Base-by-base conservation (phyloP, 1,140 invertebrate genomes). In the Lutraria rhynchaena region DNA sequence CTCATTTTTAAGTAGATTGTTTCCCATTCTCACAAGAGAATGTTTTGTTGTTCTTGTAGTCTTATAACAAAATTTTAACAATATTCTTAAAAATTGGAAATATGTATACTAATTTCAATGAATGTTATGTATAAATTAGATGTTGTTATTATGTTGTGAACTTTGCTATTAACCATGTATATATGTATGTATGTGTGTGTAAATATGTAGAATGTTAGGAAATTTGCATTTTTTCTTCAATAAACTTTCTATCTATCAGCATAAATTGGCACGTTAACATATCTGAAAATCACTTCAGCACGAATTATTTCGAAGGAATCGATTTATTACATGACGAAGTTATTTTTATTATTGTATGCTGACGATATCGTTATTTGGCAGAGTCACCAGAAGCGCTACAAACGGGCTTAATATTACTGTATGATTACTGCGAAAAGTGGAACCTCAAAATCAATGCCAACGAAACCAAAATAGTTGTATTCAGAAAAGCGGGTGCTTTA, bases 241-340 rank as follows among this genome's bases (percentile, higher is more conserved):
- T 75, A 67, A 58, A 57, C 69, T 27, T 65, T 82, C 60, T 73
- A 11, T 75, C 51, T 69, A 5, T 82, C 37, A n/a, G n/a, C n/a
- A n/a, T n/a, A n/a, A n/a, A n/a, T n/a, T n/a, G n/a, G n/a, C n/a
- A n/a, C n/a, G n/a, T n/a, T n/a, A 74, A 74, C 57, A 49, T 67
- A 46, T 19, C 69, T 31, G 51, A 82, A 49, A 33, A 44, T 22
- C 0, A n/a, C 15, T 63, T n/a, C 27, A 57, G 65, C 19, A 19
- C 29, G 15, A 67, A 35, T 33, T 9, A 1, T 22, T 33, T 29
- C 15, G 9, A 57, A 17, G 31, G 29, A 41, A 71, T 70, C 27
- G 37, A 61, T 41, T 41, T 61, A 61, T 29, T n/a, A 63, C 44
- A 74, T 74, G 70, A 61, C 49, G 1, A 63, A 37, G 35, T n/a